Evolutionary conservation across 2,888 invertebrate species (phyloP).

Genomic region (Ypsolopha scabrella): DNA sequence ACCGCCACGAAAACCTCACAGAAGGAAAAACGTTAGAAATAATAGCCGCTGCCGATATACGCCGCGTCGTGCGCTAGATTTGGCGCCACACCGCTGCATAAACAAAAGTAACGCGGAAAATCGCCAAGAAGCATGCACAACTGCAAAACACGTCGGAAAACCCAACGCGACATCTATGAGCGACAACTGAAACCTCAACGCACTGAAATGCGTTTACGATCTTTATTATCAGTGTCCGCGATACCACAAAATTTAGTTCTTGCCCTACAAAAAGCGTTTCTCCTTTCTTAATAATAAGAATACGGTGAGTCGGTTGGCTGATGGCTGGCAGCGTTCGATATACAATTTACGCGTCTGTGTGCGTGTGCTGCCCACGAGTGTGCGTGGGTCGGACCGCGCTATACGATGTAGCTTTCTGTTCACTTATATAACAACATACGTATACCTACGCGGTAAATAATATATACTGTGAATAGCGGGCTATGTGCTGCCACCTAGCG

Average conservation of each 20-base stretch:
- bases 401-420: slow-evolving; percentile 64
- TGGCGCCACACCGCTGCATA: too few species aligned
- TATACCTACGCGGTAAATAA: slow-evolving; percentile 62
- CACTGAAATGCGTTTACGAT: slow-evolving; percentile 64
- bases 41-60: too few species aligned
- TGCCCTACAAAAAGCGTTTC: slow-evolving; percentile 72
- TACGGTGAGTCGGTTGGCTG: slow-evolving; percentile 68
- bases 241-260: slow-evolving; percentile 69
- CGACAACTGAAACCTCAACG: slow-evolving; percentile 55
- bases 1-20: too few species aligned
- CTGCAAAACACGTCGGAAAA: slow-evolving; percentile 16
- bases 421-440: slow-evolving; percentile 64
- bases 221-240: slow-evolving; percentile 63
- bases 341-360: slow-evolving; percentile 22
- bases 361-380: slow-evolving; percentile 21
- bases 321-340: slow-evolving; percentile 47
- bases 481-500: slow-evolving; percentile 67
- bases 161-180: slow-evolving; percentile 59
- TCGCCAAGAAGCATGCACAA: slow-evolving; percentile 5
- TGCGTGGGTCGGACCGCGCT: slow-evolving; percentile 25
- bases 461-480: slow-evolving; percentile 61
- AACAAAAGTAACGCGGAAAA: neutral
- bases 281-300: slow-evolving; percentile 73
- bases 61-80: too few species aligned
- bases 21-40: too few species aligned